Conservation (phyloP, 2,113 vertebrate genomes). For the Hydrolagus affinis region DNA sequence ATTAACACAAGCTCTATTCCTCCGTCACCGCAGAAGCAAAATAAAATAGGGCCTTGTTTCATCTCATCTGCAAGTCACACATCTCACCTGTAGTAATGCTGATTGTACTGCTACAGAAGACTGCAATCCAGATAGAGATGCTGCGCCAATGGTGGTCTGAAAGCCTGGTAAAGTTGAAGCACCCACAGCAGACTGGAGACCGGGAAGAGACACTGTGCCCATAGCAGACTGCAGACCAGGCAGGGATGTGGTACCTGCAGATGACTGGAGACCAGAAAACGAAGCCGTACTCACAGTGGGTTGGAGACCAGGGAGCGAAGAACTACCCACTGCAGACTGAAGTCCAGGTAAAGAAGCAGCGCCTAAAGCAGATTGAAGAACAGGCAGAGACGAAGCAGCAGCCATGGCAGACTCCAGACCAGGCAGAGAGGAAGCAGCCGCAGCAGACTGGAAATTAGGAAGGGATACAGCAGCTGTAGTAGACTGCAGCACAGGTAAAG, state of each 20-base stretch:
- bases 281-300: not conserved
- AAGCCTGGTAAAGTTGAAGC: slow-evolving; percentile 8
- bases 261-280: slow-evolving; percentile 9
- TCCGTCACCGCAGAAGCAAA: no score
- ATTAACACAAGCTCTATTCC: not conserved
- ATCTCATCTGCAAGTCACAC: not conserved
- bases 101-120: slow-evolving; percentile 74
- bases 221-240: not conserved
- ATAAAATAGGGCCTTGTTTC: no score
- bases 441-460: slow-evolving; percentile 3
- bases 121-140: slow-evolving; percentile 59
- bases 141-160: slow-evolving; percentile 15
- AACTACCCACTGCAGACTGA: not conserved
- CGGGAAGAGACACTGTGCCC: not conserved
- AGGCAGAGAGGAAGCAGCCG: not conserved
- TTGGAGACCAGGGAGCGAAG: not conserved
- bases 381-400: slow-evolving; percentile 19
- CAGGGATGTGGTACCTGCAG: not conserved
- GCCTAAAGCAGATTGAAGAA: slow-evolving; percentile 18
- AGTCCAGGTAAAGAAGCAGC: slow-evolving; percentile 20
- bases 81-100: slow-evolving; percentile 76
- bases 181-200: not conserved
- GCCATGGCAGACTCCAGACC: slow-evolving; percentile 29
- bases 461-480: slow-evolving; percentile 53
- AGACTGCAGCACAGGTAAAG: slow-evolving; percentile 77